Percentiles rank a stretch among this genome's conserved stretches.
These are phyloP conservation scores for Endotricha flammealis DNA, from an alignment of 2,888 invertebrate species.

Conservation along the genomic window DNA sequence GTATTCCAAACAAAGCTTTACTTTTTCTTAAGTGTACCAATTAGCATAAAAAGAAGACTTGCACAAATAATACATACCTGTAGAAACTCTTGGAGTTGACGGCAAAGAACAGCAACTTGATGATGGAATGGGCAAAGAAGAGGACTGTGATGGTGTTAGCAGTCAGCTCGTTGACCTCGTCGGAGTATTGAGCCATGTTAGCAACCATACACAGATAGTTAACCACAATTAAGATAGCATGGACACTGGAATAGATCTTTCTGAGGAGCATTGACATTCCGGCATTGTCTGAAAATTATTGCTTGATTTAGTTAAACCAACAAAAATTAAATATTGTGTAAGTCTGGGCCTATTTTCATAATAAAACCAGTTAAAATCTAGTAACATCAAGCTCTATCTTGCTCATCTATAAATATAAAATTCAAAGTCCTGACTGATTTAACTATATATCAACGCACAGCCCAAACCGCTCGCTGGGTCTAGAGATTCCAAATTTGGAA, in stretches of 20 bases:
- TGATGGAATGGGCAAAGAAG: conserved; percentile 87
- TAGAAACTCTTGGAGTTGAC: conserved; percentile 85
- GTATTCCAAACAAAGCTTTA: too few species aligned
- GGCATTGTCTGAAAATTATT: conserved; percentile 45
- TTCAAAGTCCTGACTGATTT: too few species aligned
- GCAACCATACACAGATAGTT: conserved; percentile 81
- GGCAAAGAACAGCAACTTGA: conserved; percentile 86
- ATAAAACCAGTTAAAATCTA: too few species aligned
- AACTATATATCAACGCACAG: too few species aligned
- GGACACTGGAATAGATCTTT: conserved; percentile 78
- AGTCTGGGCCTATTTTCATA: too few species aligned
- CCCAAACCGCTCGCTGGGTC: too few species aligned
- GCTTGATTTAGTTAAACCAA: conserved; percentile 4
- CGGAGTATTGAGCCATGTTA: conserved; percentile 84
- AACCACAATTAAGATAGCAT: conserved; percentile 79
- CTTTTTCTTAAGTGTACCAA: too few species aligned
- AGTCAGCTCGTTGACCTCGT: conserved; percentile 85
- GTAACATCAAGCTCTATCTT: too few species aligned
- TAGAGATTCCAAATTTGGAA: too few species aligned
- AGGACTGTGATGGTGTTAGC: conserved; percentile 90
- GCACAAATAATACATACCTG: conserved; percentile 79
- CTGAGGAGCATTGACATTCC: conserved; percentile 76
- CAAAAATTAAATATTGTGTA: too few species aligned
- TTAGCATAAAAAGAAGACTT: too few species aligned
- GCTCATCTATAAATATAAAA: too few species aligned